Evolutionary conservation across 2,113 vertebrate species (phyloP).

Genomic region (Circaetus gallicus): DNA sequence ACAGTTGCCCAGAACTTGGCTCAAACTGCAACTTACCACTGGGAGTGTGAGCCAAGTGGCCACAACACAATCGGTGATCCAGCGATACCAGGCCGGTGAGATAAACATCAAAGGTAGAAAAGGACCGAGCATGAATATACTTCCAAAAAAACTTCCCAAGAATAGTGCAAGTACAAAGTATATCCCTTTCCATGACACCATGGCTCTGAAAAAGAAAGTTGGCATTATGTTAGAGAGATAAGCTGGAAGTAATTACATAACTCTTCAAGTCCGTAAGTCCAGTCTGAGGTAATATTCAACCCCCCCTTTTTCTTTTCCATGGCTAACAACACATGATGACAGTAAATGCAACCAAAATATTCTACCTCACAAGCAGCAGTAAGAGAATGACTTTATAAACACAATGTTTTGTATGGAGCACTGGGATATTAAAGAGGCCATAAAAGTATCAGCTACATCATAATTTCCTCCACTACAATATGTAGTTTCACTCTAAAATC

Average conservation of each 20-base stretch:
- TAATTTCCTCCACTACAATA: not conserved
- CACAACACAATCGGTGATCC: constrained; percentile 89
- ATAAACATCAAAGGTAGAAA: constrained; percentile 90
- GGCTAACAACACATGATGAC: not conserved
- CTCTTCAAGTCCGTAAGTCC: not conserved
- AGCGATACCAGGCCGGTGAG: constrained; percentile 92
- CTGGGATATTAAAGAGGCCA: not conserved
- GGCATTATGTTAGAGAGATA: not conserved
- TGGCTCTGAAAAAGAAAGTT: constrained; percentile 79
- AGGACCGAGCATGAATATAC: constrained; percentile 92
- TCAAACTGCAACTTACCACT: constrained; percentile 80
- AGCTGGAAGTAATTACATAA: not conserved
- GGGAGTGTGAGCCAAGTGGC: constrained; percentile 96
- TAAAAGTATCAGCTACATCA: not conserved
- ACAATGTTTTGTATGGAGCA: not conserved
- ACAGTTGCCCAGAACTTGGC: not conserved
- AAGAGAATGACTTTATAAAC: not conserved
- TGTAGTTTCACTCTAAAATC: not conserved
- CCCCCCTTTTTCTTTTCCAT: not conserved
- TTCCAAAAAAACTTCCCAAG: constrained; percentile 92
- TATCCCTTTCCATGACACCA: constrained; percentile 89
- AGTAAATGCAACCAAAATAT: not conserved
- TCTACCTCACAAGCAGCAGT: not conserved
- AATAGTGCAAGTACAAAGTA: constrained; percentile 90
- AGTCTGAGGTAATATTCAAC: not conserved